Evolutionary conservation across 30 jellyfish, hydroid and myxozoan species (phyloP).

Genomic region (Cassiopea xamachana): DNA sequence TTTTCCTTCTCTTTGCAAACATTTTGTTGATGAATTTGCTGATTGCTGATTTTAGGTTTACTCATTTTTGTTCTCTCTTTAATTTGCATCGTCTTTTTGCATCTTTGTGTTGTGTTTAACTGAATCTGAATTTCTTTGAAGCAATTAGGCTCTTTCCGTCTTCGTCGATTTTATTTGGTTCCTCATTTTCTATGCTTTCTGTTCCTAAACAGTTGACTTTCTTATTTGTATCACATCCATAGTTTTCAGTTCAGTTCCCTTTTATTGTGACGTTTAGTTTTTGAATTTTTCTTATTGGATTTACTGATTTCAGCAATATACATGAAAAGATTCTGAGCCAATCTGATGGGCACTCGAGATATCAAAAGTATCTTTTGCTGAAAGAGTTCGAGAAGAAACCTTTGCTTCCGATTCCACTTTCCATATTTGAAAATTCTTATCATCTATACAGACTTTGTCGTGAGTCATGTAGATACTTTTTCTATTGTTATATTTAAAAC

Average conservation of each 20-base stretch:
- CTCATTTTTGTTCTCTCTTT: neutral
- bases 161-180: no score
- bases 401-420: constrained; percentile 62
- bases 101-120: no score
- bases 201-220: no score
- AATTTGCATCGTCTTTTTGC: neutral
- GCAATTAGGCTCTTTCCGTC: no score
- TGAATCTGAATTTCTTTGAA: no score
- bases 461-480: no score
- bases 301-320: constrained; percentile 48
- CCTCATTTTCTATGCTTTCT: no score
- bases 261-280: no score
- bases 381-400: constrained; percentile 63
- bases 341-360: constrained; percentile 63
- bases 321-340: constrained; percentile 19
- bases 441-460: neutral
- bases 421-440: constrained; percentile 50
- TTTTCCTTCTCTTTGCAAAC: constrained; percentile 71
- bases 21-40: constrained; percentile 58
- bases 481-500: no score
- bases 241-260: no score
- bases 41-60: constrained; percentile 78
- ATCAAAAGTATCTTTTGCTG: constrained; percentile 37
- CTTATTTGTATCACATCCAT: no score
- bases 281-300: neutral